phyloP scores from a whole-genome alignment of 2,888 invertebrate species.

The Oxystoma pomonae region DNA sequence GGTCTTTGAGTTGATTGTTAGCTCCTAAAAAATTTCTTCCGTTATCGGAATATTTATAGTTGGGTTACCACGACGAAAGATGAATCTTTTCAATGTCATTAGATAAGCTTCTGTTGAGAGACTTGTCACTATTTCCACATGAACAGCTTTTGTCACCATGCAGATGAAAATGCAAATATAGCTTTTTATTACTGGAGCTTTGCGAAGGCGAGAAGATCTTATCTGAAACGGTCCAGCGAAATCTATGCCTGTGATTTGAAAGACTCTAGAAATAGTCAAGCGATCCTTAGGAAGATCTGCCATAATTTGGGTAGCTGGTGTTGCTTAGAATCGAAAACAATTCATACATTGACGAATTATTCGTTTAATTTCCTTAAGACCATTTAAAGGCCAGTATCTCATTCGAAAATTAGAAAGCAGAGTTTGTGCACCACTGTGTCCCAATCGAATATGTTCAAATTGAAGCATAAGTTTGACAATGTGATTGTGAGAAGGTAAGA shows the following conservation, averaged over 20 bases:
- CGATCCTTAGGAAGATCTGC: constrained; percentile 2
- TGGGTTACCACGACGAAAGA: too few species aligned
- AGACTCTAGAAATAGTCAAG: constrained; percentile 1
- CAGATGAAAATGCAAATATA: too few species aligned
- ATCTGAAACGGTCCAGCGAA: constrained; percentile 23
- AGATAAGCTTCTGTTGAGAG: too few species aligned
- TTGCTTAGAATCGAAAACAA: constrained; percentile 21
- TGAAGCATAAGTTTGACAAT: constrained; percentile 14
- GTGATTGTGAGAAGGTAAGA: constrained; percentile 18
- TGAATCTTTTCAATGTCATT: too few species aligned
- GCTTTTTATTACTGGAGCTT: too few species aligned
- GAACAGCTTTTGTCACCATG: too few species aligned
- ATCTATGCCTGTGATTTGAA: constrained; percentile 20
- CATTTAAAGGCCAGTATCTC: constrained; percentile 22
- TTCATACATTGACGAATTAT: constrained; percentile 19
- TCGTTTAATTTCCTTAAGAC: constrained; percentile 14
- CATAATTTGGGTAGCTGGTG: constrained; percentile 16
- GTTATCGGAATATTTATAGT: constrained; percentile 13
- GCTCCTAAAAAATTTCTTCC: constrained; percentile 17
- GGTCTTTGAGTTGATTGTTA: too few species aligned
- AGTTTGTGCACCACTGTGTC: constrained; percentile 23
- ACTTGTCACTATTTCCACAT: too few species aligned
- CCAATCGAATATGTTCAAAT: constrained; percentile 13
- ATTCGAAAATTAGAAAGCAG: constrained; percentile 20
- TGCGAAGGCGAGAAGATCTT: constrained; percentile 1